Base-by-base conservation (phyloP, 35 echinoderm and acorn worm species). In the Eucidaris tribuloides region DNA sequence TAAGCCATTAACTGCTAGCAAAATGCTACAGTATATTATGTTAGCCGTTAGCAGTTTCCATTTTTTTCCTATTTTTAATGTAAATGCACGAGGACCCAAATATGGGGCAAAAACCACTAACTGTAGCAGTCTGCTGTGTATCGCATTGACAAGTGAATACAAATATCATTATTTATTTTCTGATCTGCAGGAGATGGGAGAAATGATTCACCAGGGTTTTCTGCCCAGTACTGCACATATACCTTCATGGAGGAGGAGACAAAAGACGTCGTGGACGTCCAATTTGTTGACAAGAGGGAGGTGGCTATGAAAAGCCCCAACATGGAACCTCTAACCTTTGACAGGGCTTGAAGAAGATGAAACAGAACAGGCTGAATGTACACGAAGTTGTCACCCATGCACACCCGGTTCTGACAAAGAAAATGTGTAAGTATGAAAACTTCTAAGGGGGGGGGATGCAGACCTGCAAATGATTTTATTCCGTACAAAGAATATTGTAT, bases 221-320 rank as follows among this genome's bases (percentile, higher is more conserved):
- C 19, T 72, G 87, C 79, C n/a, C 79, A 90, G 62, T 90, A 83
- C 20, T 90, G 62, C 15, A 90, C 87, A 28, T 90, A 90, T 55
- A 83, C 64, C 32, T 19, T 84, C 3, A 60, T 90, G 44, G 81
- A 90, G 2, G n/a, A 83, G 22, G 27, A 54, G 4, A 76, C 87
- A 0, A 35, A 59, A 5, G 87, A 90, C 34, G 71, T 90, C 5
- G 28, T 88, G 0, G 23, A 81, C 34, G 39, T 79, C 13, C 46
- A 78, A 30, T n/a, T 87, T 43, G 41, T 87, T 2, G 83, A 86
- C 33, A 89, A 89, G 66, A 22, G 87, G 9, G 1, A 89, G 48
- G 27, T 27, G 4, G 45, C 45, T 2, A 33, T 66, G 4, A 89
- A 83, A 59, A 66, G 55, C 7, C 25, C 45, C 17, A 84, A 84